Evolutionary conservation across 2,888 invertebrate species (phyloP).

Genomic region (Argynnis bischoffii): DNA sequence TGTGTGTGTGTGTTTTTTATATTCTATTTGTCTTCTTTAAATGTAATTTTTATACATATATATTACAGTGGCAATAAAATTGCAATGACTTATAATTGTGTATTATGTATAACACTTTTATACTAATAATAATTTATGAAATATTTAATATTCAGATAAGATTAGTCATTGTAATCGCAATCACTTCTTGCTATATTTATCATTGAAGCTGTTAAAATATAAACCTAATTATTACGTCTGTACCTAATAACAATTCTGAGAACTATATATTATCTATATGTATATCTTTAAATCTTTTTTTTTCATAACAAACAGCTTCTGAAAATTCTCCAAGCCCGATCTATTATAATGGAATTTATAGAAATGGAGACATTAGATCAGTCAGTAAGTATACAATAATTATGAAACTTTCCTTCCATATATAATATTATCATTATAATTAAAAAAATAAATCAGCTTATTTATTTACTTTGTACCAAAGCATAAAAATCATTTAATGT

Average conservation of each 20-base stretch:
- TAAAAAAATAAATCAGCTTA: no score
- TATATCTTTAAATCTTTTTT: no score
- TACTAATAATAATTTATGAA: neutral
- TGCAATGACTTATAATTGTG: neutral
- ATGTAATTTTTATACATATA: neutral
- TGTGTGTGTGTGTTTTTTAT: no score
- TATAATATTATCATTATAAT: no score
- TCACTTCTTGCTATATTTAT: slow-evolving; percentile 9
- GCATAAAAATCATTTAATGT: no score
- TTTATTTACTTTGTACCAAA: no score
- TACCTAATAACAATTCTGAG: neutral
- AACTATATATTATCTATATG: neutral
- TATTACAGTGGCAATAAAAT: neutral
- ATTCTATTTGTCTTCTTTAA: neutral
- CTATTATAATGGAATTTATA: slow-evolving; percentile 55
- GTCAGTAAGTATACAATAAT: slow-evolving; percentile 58
- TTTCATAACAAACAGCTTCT: slow-evolving; percentile 15
- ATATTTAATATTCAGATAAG: slow-evolving; percentile 3
- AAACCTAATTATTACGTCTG: neutral
- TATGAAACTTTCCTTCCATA: neutral
- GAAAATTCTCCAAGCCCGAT: slow-evolving; percentile 31
- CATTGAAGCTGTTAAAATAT: slow-evolving; percentile 1
- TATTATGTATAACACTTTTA: neutral
- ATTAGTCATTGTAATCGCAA: slow-evolving; percentile 4
- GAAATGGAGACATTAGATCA: slow-evolving; percentile 69